A percentile compares a stretch with the other conserved stretches of the same genome.
phyloP scores from a whole-genome alignment of 1,140 invertebrate species.

The Philopotamus ludificatus region DNA sequence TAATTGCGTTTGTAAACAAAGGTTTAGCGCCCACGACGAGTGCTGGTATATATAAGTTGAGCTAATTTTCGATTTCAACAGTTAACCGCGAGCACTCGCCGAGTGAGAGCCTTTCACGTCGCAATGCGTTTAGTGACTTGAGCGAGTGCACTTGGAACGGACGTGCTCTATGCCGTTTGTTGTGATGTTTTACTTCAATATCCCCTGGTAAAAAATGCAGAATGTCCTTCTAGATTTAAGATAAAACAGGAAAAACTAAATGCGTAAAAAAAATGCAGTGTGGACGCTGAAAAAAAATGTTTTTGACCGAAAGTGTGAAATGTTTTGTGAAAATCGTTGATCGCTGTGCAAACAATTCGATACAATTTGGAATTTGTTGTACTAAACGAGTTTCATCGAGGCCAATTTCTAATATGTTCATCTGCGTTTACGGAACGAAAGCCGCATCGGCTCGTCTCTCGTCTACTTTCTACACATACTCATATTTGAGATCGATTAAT shows the following conservation, averaged over 20 bases:
- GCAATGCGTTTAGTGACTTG: no score
- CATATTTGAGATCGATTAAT: background rate
- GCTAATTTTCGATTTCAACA: constrained; percentile 40
- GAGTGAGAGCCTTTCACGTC: background rate
- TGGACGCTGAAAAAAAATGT: no score
- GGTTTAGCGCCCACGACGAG: background rate
- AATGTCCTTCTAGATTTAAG: background rate
- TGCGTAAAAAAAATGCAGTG: background rate
- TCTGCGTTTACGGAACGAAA: constrained; percentile 21
- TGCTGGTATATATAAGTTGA: constrained; percentile 37
- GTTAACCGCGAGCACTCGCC: constrained; percentile 18
- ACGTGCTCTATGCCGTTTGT: background rate
- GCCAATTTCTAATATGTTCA: constrained; percentile 19
- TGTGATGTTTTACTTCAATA: background rate
- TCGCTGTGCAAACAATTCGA: no score
- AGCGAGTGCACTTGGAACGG: no score
- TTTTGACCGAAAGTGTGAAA: no score
- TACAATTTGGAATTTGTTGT: no score
- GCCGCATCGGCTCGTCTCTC: background rate
- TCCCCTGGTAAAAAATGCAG: background rate
- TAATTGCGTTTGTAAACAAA: background rate
- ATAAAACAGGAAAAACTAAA: background rate
- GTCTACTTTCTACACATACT: constrained; percentile 10
- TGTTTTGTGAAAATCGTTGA: no score
- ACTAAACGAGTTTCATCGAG: constrained; percentile 20